Base-by-base conservation (phyloP, 2,888 invertebrate genomes). In the Sarcophaga rosellei region DNA sequence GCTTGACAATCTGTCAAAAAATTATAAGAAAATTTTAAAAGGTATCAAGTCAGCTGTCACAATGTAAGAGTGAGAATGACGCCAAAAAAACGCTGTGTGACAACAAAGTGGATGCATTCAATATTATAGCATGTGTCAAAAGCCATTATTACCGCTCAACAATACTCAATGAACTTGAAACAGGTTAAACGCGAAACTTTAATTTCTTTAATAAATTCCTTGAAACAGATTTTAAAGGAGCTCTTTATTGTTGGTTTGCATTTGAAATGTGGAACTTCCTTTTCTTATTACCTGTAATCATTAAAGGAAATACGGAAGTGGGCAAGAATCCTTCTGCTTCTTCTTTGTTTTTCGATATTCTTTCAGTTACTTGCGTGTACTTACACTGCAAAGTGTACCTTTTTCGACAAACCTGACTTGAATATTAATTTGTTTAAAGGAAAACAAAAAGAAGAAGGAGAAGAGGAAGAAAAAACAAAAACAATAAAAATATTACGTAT, bases 1-100 rank as follows among this genome's bases (percentile, higher is more conserved):
- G 69, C 81, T 65, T 86, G 84, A 86, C 88, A 88, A 83, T 81
- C 82, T 88, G 86, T 88, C 86, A 88, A 75, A 78, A 86, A 86
- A 78, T 78, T 70, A 68, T 70, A 84, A 79, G 73, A 79, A 80
- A 77, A 35, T 76, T 80, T 86, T 68, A 80, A 82, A 88, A 86
- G 68, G 78, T 81, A 77, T 80, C 72, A 84, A 73, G 47, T 57
- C 68, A 23, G 75, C 53, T 75, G 79, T 74, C 81, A 53, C 20
- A 44, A 25, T 61, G 8, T 21, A 12, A 45, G 59, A 83, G 77
- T 21, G 17, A 45, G 68, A 83, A 83, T 83, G 80, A 86, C 83
- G 80, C 76, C 65, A 68, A 21, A 68, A 61, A 57, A n/a, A n/a
- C n/a, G n/a, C 75, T 63, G 77, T 35, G 23, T 73, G 83, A 83